Conservation (phyloP, 2,797 vertebrate genomes). For the Spinibarbus caldwelli region DNA sequence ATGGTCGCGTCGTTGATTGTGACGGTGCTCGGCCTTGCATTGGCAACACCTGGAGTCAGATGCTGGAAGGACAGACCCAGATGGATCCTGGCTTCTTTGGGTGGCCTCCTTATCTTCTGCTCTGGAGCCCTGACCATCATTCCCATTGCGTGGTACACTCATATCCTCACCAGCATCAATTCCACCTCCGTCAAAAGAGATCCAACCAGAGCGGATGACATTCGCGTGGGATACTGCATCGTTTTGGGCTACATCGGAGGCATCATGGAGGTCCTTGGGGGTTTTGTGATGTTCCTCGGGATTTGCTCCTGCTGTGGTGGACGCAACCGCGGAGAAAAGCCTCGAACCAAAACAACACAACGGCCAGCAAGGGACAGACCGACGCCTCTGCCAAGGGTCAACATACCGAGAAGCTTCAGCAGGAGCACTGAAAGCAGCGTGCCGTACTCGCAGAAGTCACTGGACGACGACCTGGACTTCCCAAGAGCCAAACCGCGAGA, state of each 20-base stretch:
- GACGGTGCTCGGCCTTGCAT: conserved; percentile 76
- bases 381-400: conserved; percentile 48
- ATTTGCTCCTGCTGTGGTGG: conserved; percentile 79
- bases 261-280: conserved; percentile 86
- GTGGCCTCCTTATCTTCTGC: conserved; percentile 82
- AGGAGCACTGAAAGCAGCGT: conserved; percentile 67
- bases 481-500: conserved; percentile 71
- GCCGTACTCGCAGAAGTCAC: conserved; percentile 68
- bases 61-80: conserved; percentile 86
- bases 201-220: fast-evolving
- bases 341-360: conserved; percentile 17
- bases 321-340: conserved; percentile 72
- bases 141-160: conserved; percentile 89
- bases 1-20: conserved; percentile 84
- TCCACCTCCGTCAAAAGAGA: conserved; percentile 56
- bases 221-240: conserved; percentile 84
- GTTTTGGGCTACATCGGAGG: conserved; percentile 91
- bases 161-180: conserved; percentile 66
- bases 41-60: conserved; percentile 86
- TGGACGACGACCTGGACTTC: conserved; percentile 78
- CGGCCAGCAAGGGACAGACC: conserved; percentile 50
- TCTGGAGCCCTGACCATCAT: conserved; percentile 86
- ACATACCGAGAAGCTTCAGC: conserved; percentile 60
- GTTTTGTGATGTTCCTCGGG: conserved; percentile 82
- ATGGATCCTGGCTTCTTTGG: conserved; percentile 75